These are phyloP conservation scores for Colletes collaris DNA, from an alignment of 2,888 invertebrate genomes.

Conservation along the genomic window DNA sequence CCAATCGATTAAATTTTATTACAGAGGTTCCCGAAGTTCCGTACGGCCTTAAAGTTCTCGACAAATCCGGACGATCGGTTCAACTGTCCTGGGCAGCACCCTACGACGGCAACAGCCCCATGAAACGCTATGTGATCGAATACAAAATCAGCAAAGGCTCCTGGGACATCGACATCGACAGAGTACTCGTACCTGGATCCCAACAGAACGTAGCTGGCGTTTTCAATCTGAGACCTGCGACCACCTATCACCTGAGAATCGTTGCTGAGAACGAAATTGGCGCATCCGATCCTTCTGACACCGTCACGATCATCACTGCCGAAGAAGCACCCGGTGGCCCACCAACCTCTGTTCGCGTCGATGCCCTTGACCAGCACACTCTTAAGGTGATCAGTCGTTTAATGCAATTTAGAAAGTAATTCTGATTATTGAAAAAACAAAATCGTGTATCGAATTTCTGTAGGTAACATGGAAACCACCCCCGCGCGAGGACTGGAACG, in stretches of 20 bases:
- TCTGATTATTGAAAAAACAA: background rate
- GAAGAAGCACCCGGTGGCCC: constrained; percentile 95
- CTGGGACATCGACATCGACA: constrained; percentile 93
- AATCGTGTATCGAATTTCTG: background rate
- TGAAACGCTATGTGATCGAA: constrained; percentile 94
- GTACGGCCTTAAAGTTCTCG: constrained; percentile 93
- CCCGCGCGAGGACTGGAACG: constrained; percentile 94
- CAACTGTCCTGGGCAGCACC: constrained; percentile 96
- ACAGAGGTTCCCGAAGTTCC: constrained; percentile 94
- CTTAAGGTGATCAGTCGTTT: constrained; percentile 84
- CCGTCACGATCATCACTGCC: constrained; percentile 96
- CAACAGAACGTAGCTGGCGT: constrained; percentile 95
- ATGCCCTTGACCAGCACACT: constrained; percentile 94
- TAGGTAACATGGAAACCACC: constrained; percentile 95
- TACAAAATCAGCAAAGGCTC: constrained; percentile 93
- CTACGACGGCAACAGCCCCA: constrained; percentile 95
- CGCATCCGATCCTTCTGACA: constrained; percentile 95
- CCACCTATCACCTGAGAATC: constrained; percentile 96
- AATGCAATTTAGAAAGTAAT: background rate
- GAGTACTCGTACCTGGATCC: constrained; percentile 93
- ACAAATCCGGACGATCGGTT: constrained; percentile 95
- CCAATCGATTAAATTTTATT: background rate
- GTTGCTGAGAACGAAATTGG: constrained; percentile 97
- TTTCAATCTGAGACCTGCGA: constrained; percentile 94
- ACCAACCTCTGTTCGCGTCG: constrained; percentile 92